These are phyloP conservation scores for Hirtodrosophila confusa DNA, from an alignment of 2,888 invertebrate species.

Conservation along the genomic window DNA sequence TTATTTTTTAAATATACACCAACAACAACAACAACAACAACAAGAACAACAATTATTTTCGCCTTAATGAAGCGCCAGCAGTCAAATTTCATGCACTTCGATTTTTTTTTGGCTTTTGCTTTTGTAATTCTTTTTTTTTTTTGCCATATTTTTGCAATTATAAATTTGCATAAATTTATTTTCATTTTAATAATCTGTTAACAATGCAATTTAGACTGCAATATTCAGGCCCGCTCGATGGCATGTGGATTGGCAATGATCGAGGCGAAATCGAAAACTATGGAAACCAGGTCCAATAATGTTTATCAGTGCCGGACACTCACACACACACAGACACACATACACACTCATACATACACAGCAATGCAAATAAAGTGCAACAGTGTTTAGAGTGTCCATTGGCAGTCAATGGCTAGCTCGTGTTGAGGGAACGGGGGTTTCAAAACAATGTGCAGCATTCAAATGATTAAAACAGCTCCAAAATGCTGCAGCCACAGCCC, in stretches of 20 bases:
- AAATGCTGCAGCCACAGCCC: constrained; percentile 69
- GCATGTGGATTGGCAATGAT: constrained; percentile 33
- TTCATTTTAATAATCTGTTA: constrained; percentile 73
- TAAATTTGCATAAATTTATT: constrained; percentile 72
- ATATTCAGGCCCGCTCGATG: constrained; percentile 24
- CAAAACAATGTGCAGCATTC: constrained; percentile 79
- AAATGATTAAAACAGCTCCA: constrained; percentile 77
- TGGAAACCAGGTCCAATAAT: constrained; percentile 52
- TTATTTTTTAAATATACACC: constrained; percentile 53
- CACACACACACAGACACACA: constrained; percentile 35
- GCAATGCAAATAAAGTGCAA: constrained; percentile 68
- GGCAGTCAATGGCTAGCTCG: constrained; percentile 13
- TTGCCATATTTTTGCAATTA: constrained; percentile 51
- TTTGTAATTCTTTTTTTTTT: constrained; percentile 19
- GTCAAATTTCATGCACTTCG: constrained; percentile 68
- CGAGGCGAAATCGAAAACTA: constrained; percentile 45
- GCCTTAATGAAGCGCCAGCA: constrained; percentile 62
- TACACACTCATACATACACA: constrained; percentile 22
- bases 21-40: constrained; percentile 40
- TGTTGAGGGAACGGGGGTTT: constrained; percentile 9
- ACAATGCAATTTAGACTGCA: constrained; percentile 57
- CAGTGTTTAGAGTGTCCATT: constrained; percentile 60
- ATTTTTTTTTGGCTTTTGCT: constrained; percentile 31
- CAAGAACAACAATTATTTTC: constrained; percentile 43
- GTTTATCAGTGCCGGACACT: constrained; percentile 65